Evolutionary conservation across 2,113 vertebrate species (phyloP).

Genomic region (Stegastes partitus): DNA sequence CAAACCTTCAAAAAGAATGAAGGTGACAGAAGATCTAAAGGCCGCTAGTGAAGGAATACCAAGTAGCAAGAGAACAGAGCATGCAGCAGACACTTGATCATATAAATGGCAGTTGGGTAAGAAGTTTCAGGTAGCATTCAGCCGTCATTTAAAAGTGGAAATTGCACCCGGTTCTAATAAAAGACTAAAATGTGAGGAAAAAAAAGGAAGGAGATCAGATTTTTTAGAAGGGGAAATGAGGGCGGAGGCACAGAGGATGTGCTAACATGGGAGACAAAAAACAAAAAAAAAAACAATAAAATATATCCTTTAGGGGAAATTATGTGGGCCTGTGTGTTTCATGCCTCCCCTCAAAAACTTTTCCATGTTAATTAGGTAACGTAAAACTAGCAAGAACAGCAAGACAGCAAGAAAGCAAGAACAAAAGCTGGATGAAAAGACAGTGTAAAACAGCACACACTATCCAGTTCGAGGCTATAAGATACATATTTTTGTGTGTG

Average conservation of each 20-base stretch:
- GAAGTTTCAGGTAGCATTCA: conserved; percentile 39
- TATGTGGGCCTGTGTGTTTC: conserved; percentile 44
- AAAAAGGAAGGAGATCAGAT: conserved; percentile 24
- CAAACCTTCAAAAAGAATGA: conserved; percentile 62
- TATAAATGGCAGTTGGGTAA: conserved; percentile 31
- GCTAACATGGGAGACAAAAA: conserved; percentile 29
- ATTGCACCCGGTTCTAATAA: conserved; percentile 40
- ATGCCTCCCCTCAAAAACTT: conserved; percentile 31
- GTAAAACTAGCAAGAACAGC: conserved; percentile 50
- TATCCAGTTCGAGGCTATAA: conserved; percentile 29
- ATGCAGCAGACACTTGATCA: conserved; percentile 46
- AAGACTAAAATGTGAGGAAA: conserved; percentile 21
- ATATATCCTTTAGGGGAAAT: conserved; percentile 56
- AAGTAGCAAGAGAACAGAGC: conserved; percentile 54
- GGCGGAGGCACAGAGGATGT: conserved; percentile 28
- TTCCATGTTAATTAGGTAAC: conserved; percentile 61
- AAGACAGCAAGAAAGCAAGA: conserved; percentile 24
- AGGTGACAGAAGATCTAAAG: conserved; percentile 65
- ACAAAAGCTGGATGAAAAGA: conserved; percentile 9
- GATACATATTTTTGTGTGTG: background rate
- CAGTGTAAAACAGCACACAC: background rate
- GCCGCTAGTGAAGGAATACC: conserved; percentile 53
- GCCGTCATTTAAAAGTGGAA: conserved; percentile 56
- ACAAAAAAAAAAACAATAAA: conserved; percentile 31
- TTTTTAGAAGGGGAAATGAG: conserved; percentile 39